A percentile compares a stretch with the other conserved stretches of the same genome.
Conservation (phyloP, 1,140 invertebrate genomes). For the Apis dorsata region DNA sequence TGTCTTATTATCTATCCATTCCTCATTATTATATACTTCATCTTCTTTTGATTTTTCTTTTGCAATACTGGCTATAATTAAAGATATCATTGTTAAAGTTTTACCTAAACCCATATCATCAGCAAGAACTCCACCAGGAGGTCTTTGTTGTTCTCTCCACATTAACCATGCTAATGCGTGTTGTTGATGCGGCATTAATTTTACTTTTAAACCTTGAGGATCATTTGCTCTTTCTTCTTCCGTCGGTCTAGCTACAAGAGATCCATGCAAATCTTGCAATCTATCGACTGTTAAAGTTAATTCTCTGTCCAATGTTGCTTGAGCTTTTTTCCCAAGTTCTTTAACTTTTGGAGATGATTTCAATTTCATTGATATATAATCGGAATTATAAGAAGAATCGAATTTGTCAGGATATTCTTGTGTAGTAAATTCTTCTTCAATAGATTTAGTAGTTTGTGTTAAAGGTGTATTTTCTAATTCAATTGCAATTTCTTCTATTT, state of each 20-base stretch:
- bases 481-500: constrained; percentile 74
- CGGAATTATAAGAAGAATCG: constrained; percentile 4
- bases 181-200: constrained; percentile 92
- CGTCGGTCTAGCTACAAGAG: constrained; percentile 84
- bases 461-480: constrained; percentile 79
- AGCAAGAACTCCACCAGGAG: constrained; percentile 90
- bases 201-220: constrained; percentile 84
- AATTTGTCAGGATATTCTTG: not conserved
- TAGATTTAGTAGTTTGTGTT: constrained; percentile 61
- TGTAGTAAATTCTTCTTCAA: not conserved
- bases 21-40: constrained; percentile 64
- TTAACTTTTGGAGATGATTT: constrained; percentile 24
- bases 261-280: constrained; percentile 87
- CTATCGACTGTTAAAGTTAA: constrained; percentile 86
- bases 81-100: constrained; percentile 94
- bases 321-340: constrained; percentile 77
- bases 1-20: constrained; percentile 64
- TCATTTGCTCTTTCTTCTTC: constrained; percentile 82
- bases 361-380: constrained; percentile 38
- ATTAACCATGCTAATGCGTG: constrained; percentile 92
- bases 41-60: constrained; percentile 67
- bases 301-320: constrained; percentile 82
- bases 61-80: constrained; percentile 81
- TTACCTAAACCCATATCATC: constrained; percentile 98
- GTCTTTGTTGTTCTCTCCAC: constrained; percentile 92